These are phyloP conservation scores for Cotesia congregata DNA, from an alignment of 2,888 invertebrate species.

Conservation along the genomic window DNA sequence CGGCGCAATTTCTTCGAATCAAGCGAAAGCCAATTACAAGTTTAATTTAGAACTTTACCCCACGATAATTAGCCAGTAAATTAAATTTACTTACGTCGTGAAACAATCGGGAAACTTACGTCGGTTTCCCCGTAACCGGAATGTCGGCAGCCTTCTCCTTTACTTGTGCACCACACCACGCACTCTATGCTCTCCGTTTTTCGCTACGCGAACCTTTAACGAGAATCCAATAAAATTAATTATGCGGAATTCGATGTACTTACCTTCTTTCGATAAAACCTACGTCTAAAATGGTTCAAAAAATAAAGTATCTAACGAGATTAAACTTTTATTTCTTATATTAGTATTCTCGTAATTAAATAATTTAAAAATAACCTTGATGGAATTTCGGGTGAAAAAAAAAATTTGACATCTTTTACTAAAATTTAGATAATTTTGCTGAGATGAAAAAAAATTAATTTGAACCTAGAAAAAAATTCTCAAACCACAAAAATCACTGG, in stretches of 20 bases:
- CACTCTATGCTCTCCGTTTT: background rate
- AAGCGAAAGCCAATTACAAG: conserved; percentile 67
- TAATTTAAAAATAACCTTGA: too few relatives aligned
- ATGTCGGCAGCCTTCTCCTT: conserved; percentile 4
- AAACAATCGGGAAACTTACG: conserved; percentile 63
- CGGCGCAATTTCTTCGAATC: conserved; percentile 65
- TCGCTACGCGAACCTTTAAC: background rate
- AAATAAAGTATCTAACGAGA: background rate
- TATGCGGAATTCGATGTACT: conserved; percentile 4
- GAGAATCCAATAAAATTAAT: conserved; percentile 20
- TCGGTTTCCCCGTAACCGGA: conserved; percentile 29
- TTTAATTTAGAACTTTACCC: conserved; percentile 67
- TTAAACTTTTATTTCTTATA: too few relatives aligned
- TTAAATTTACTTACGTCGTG: conserved; percentile 67
- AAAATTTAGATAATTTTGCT: too few relatives aligned
- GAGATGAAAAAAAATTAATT: too few relatives aligned
- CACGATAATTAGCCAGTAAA: conserved; percentile 67
- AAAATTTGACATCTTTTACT: too few relatives aligned
- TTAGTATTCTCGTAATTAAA: too few relatives aligned
- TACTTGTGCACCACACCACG: background rate
- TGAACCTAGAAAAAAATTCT: too few relatives aligned
- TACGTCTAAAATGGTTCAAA: background rate
- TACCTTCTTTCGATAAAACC: background rate
- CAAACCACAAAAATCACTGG: too few relatives aligned
- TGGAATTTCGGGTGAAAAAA: too few relatives aligned